Base-by-base conservation (phyloP, 2,113 vertebrate genomes). In the Perccottus glenii region DNA sequence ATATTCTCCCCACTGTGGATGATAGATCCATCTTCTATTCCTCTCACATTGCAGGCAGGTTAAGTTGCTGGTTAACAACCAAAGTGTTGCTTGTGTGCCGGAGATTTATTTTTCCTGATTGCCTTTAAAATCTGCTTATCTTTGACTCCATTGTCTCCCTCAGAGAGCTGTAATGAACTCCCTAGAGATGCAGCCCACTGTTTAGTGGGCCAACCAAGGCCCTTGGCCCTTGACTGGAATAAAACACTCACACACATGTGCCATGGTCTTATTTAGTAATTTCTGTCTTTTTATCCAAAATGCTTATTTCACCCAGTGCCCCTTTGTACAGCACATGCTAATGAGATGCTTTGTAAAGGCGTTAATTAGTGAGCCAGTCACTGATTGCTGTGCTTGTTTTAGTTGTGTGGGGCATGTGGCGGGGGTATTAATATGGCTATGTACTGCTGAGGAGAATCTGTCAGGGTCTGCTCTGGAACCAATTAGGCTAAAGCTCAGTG, bases 51-150 rank as follows among this genome's bases (percentile, higher is more conserved):
- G 66, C 64, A 42, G 56, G 61, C 85, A 88, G 90, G 88, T 90
- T 91, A 93, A 92, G 83, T 88, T 88, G 85, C 77, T 87, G 86
- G 88, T 92, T 92, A 91, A 88, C 84, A 85, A 78, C 82, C 77
- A 88, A 87, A 89, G 85, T 80, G 85, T 81, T 88, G 82, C 80
- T 60, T 77, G 73, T 47, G 53, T 84, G 80, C 80, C 63, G 35
- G 65, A 85, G 83, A 87, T 90, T 92, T 94, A 93, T 93, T 96
- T 91, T 96, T 95, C 94, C 94, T 95, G 93, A 98, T 98, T 95
- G 94, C 94, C 89, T 96, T 94, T 96, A 96, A 97, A 98, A 97
- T 96, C 93, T 98, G 96, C 97, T 95, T 96, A 96, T 97, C 93
- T 96, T 95, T 95, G 93, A 93, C 92, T 96, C 92, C 86, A 50